Base-by-base conservation (phyloP, 2,113 vertebrate genomes). In the Planiliza haematocheilus region DNA sequence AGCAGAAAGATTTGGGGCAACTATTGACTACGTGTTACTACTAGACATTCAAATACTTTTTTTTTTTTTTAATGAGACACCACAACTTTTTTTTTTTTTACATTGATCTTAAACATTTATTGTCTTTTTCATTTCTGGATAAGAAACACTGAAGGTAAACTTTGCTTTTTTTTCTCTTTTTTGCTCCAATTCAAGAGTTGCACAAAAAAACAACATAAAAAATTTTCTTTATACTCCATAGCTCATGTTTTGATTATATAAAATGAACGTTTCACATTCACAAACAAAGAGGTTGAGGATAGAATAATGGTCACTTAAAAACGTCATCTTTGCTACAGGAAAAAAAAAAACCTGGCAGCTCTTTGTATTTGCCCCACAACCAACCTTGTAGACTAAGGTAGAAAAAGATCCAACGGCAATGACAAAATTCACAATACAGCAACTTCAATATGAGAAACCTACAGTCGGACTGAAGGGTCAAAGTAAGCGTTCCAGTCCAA, bases 191-290 rank as follows among this genome's bases (percentile, higher is more conserved):
- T 48, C 75, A 52, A 77, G 52, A 48, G 50, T 75, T 89, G 67
- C 79, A 96, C 94, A 94, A 93, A 91, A 93, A 94, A 87, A 90
- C 86, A 87, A 90, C 86, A 94, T 90, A 93, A 95, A 95, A 96
- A 95, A 95, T 91, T 93, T 72, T 74, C 77, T 92, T 74, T 93
- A 93, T 78, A 93, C 92, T 84, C 92, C 87, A 92, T 92, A 87
- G 85, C 84, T 93, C 90, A 85, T 70, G 52, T 86, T 89, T 75
- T 56, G 9, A 9, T 53, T 58, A 85, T 96, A 96, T 93, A 96
- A 96, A 95, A 96, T 94, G 89, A 93, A 90, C 88, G 90, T 90
- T 93, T 94, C 94, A 96, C 94, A 94, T 94, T 95, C 93, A 96
- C 95, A 93, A 93, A 94, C 88, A 36, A 86, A 84, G 86, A 93